Base-by-base conservation (phyloP, 2,888 invertebrate genomes). In the Merodon equestris region DNA sequence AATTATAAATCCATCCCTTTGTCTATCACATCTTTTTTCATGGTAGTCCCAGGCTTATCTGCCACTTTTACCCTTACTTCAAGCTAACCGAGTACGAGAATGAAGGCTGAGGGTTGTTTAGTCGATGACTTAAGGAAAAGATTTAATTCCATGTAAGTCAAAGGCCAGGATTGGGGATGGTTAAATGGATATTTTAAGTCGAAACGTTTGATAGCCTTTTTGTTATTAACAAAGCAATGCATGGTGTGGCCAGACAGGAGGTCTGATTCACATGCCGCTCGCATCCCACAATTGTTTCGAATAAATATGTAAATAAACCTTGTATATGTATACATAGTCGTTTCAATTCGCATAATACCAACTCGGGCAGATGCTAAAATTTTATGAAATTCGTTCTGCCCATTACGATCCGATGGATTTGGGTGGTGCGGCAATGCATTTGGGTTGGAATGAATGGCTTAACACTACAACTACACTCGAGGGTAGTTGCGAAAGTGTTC, bases 211-310 rank as follows among this genome's bases (percentile, higher is more conserved):
- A 72, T 63, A 14, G 56, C 50, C 54, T 44, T 57, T 71, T 54
- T 54, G 15, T 17, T 56, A 34, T 53, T 51, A 50, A 27, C 58
- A 42, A 50, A 50, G 17, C 5, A 5, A 5, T 9, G 9, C 9
- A n/a, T 3, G 18, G 36, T 17, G 14, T 1, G 1, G 12, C 0
- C 10, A 14, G 34, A 17, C 13, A 10, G 15, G 12, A 27, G 45
- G 45, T 19, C n/a, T 45, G 19, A 48, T 13, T 47, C 51, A 40
- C 36, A 34, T 38, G 38, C 50, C 47, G 48, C 56, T 48, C 36
- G 34, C 51, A 54, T n/a, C 38, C 42, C 51, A 15, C 72, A 72
- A 72, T 58, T 72, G 64, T 72, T 64, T 57, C 64, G 14, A 44
- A 51, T 64, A 50, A 72, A 58, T 57, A 72, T 64, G 57, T 58